Percentiles rank a stretch among this genome's conserved stretches.
These are phyloP conservation scores for Notamacropus eugenii DNA, from an alignment of 2,797 vertebrate genomes.

Conservation along the genomic window DNA sequence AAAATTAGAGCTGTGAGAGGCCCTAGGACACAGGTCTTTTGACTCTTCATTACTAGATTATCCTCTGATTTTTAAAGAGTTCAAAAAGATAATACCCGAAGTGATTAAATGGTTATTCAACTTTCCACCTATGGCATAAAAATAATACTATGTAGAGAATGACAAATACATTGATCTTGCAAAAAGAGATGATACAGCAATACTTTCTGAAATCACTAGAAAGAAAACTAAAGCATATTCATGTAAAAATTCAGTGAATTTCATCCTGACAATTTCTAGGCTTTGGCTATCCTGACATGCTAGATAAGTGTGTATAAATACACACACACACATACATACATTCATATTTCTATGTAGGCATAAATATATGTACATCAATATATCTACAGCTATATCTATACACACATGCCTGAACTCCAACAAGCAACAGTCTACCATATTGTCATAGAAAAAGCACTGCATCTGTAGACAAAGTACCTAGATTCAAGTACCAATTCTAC, in stretches of 20 bases:
- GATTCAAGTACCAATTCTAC: not conserved
- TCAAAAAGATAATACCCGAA: not conserved
- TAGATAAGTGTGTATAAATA: not conserved
- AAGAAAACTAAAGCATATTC: not conserved
- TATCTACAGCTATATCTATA: not conserved
- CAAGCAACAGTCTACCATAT: not conserved
- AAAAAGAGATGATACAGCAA: not conserved
- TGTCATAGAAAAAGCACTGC: not conserved
- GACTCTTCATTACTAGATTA: not conserved
- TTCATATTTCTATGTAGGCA: not conserved
- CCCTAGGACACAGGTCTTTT: not conserved
- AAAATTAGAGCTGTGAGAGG: constrained; percentile 19
- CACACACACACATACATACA: not conserved
- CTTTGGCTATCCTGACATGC: not conserved
- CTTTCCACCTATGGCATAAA: not conserved
- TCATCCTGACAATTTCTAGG: not conserved
- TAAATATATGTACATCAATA: not conserved
- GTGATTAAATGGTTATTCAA: not conserved
- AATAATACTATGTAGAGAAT: not conserved
- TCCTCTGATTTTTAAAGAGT: constrained; percentile 16
- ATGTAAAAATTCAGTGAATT: not conserved
- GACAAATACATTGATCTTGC: not conserved
- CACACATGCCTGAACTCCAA: not conserved
- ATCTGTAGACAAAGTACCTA: not conserved
- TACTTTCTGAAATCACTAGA: not conserved